Evolutionary conservation across 37 sponge, comb jelly and placozoan species (phyloP).

Genomic region (Ianthella basta): DNA sequence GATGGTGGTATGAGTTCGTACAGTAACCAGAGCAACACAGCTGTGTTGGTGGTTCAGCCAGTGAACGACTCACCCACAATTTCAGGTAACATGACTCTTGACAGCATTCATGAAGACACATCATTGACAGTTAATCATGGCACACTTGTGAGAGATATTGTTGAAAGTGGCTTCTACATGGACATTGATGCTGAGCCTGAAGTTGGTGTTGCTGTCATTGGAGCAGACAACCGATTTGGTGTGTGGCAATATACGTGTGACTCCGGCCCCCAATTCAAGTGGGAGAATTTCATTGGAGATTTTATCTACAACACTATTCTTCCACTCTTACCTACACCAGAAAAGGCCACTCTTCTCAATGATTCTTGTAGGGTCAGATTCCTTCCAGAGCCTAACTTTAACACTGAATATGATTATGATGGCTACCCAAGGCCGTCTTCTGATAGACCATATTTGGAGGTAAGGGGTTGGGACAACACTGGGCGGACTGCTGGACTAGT

Average conservation of each 20-base stretch:
- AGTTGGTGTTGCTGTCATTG: slow-evolving; percentile 75
- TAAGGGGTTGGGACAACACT: slow-evolving; percentile 89
- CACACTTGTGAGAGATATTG: slow-evolving; percentile 67
- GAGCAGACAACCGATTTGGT: slow-evolving; percentile 76
- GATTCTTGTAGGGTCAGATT: slow-evolving; percentile 77
- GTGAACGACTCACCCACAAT: slow-evolving; percentile 89
- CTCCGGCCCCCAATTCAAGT: slow-evolving; percentile 11
- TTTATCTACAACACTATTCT: slow-evolving; percentile 51
- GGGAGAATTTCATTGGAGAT: slow-evolving; percentile 88
- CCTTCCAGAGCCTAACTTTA: slow-evolving; percentile 74
- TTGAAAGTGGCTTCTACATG: slow-evolving; percentile 48
- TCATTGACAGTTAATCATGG: slow-evolving; percentile 65
- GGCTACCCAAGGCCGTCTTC: slow-evolving; percentile 51
- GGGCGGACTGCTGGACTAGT: slow-evolving; percentile 60
- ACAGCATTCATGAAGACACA: slow-evolving; percentile 61
- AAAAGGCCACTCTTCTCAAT: slow-evolving; percentile 81
- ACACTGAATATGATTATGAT: slow-evolving; percentile 66
- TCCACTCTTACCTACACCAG: slow-evolving; percentile 66
- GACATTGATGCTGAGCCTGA: slow-evolving; percentile 72
- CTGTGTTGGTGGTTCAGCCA: slow-evolving; percentile 56
- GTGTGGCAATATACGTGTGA: slow-evolving; percentile 87
- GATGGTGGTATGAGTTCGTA: slow-evolving; percentile 67
- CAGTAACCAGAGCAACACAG: slow-evolving; percentile 66
- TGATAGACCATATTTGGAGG: slow-evolving; percentile 70
- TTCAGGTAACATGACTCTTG: slow-evolving; percentile 46